Percentiles rank a stretch among this genome's conserved stretches.
Conservation (phyloP, 2,113 vertebrate genomes). For the Vulpes vulpes region DNA sequence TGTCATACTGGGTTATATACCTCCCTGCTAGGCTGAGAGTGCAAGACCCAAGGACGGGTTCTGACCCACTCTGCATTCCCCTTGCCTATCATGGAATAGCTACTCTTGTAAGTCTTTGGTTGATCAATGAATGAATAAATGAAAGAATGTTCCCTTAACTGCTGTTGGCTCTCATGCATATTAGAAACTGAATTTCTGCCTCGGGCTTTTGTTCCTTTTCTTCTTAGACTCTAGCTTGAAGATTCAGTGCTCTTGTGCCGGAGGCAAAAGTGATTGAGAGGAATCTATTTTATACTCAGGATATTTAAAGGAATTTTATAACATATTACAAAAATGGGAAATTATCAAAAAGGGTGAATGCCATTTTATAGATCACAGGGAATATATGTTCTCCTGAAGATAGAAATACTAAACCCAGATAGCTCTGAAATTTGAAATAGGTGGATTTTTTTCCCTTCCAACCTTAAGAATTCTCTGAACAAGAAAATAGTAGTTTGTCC, state of each 20-base stretch:
- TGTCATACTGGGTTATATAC: background rate
- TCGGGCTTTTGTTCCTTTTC: background rate
- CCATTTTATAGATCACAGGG: background rate
- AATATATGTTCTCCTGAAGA: background rate
- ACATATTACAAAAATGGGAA: background rate
- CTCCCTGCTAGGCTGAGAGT: background rate
- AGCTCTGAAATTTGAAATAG: constrained; percentile 29
- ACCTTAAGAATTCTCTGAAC: constrained; percentile 30
- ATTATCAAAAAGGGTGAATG: background rate
- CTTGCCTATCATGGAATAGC: background rate
- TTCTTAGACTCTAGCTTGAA: background rate
- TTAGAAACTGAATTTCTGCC: constrained; percentile 36
- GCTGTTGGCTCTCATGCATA: background rate
- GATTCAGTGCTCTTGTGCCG: background rate
- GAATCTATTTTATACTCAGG: constrained; percentile 19
- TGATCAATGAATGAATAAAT: constrained; percentile 6
- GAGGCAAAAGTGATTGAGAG: background rate
- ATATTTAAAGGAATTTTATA: background rate
- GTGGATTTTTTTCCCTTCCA: background rate
- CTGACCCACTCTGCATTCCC: background rate
- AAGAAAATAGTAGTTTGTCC: constrained; percentile 9
- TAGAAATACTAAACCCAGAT: background rate
- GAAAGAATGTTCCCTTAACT: background rate
- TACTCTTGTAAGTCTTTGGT: background rate
- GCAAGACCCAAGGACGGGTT: background rate